Evolutionary conservation across 2,797 vertebrate genomes (phyloP).

Genomic region (Labeo calbasu): DNA sequence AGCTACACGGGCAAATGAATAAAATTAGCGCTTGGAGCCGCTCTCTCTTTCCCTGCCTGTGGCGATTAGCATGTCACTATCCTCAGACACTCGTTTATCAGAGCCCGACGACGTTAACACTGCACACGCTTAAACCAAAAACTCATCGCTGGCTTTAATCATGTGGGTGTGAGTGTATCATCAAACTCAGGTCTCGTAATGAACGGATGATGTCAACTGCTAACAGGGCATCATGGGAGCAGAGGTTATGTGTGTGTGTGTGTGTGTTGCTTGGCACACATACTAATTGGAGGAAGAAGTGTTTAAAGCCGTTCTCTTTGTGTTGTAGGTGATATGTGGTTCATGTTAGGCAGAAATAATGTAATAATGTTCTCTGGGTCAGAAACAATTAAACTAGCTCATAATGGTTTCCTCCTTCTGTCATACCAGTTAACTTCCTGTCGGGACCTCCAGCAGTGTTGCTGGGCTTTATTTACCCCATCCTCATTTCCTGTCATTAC

Average conservation of each 20-base stretch:
- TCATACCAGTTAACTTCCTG: constrained; percentile 75
- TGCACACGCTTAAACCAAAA: constrained; percentile 61
- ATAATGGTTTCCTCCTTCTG: constrained; percentile 73
- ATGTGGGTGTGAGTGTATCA: constrained; percentile 47
- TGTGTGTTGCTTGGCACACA: constrained; percentile 57
- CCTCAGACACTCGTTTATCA: constrained; percentile 73
- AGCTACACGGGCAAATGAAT: constrained; percentile 81
- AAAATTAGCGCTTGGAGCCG: constrained; percentile 77
- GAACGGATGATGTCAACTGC: constrained; percentile 44
- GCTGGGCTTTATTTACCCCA: constrained; percentile 72
- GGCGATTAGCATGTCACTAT: constrained; percentile 71
- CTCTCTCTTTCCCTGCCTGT: constrained; percentile 72
- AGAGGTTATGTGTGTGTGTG: constrained; percentile 35
- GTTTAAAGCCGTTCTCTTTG: constrained; percentile 75
- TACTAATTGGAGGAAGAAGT: constrained; percentile 79
- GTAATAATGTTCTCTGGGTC: constrained; percentile 30
- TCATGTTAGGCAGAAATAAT: constrained; percentile 21
- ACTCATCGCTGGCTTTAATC: constrained; percentile 53
- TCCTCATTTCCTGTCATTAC: constrained; percentile 78
- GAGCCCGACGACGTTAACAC: constrained; percentile 62
- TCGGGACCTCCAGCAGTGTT: constrained; percentile 75
- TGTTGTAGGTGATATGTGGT: constrained; percentile 75
- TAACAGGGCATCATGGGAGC: constrained; percentile 41
- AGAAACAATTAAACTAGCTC: constrained; percentile 76
- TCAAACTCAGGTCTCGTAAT: constrained; percentile 40